Evolutionary conservation across 2,113 vertebrate genomes (phyloP).

Genomic region (Actinemys pallida): DNA sequence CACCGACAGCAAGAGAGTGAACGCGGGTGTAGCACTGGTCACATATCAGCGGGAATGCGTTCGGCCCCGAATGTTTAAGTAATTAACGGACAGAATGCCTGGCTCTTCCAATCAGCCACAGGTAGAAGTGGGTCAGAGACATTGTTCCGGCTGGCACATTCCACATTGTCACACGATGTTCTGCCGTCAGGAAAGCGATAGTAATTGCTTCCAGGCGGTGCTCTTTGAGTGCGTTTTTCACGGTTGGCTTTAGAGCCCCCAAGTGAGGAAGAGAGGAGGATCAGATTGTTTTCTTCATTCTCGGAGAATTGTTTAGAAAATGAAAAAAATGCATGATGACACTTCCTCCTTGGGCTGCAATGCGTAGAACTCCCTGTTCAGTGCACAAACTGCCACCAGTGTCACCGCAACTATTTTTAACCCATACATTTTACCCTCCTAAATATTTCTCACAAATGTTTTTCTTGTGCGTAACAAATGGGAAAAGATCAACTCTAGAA

Average conservation of each 20-base stretch:
- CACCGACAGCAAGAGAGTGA: not conserved
- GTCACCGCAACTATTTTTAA: not conserved
- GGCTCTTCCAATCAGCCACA: not conserved
- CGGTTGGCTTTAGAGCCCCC: not conserved
- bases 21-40: not conserved
- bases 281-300: not conserved
- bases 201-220: not conserved
- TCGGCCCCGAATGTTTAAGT: not conserved
- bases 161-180: not conserved
- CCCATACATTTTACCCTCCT: not conserved
- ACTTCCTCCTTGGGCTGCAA: not conserved
- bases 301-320: not conserved
- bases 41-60: not conserved
- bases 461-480: not conserved
- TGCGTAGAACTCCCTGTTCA: not conserved
- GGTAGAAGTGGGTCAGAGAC: not conserved
- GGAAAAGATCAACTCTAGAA: not conserved
- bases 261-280: not conserved
- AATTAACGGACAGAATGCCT: not conserved
- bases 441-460: not conserved
- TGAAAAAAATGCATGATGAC: conserved; percentile 42
- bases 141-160: not conserved
- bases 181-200: not conserved
- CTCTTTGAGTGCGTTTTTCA: not conserved
- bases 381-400: not conserved